phyloP scores from a whole-genome alignment of 2,888 invertebrate genomes.

The Pristionchus arcanus region DNA sequence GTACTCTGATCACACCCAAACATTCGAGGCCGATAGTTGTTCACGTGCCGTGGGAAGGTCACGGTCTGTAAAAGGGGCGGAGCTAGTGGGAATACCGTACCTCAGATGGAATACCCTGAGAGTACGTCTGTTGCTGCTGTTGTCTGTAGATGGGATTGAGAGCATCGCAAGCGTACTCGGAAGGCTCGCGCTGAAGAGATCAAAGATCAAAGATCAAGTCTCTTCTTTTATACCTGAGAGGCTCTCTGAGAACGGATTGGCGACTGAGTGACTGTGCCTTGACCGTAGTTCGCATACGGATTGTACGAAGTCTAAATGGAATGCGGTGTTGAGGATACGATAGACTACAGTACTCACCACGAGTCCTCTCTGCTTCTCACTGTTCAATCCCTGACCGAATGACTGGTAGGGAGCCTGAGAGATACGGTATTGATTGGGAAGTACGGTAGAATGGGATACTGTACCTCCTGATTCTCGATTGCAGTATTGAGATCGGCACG shows the following conservation, averaged over 20 bases:
- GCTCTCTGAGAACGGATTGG: background rate
- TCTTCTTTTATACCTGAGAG: constrained; percentile 21
- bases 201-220: constrained; percentile 38
- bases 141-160: constrained; percentile 33
- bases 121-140: constrained; percentile 6
- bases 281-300: constrained; percentile 37
- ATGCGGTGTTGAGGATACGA: too few relatives aligned
- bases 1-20: constrained; percentile 33
- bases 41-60: constrained; percentile 11
- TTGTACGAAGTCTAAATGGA: constrained; percentile 1
- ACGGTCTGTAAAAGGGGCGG: background rate
- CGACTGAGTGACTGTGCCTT: background rate
- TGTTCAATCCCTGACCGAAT: constrained; percentile 7
- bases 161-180: constrained; percentile 35
- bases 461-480: constrained; percentile 36
- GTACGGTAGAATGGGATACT: background rate
- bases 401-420: constrained; percentile 20
- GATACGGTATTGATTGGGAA: constrained; percentile 7
- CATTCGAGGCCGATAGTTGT: constrained; percentile 8
- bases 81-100: constrained; percentile 10
- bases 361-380: constrained; percentile 10
- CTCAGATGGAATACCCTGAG: constrained; percentile 34
- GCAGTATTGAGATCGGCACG: constrained; percentile 34
- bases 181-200: constrained; percentile 39
- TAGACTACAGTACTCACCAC: constrained; percentile 19